Percentiles rank a stretch among this genome's conserved stretches.
Conservation (phyloP, 1,140 invertebrate species). For the Heliconius himera region DNA sequence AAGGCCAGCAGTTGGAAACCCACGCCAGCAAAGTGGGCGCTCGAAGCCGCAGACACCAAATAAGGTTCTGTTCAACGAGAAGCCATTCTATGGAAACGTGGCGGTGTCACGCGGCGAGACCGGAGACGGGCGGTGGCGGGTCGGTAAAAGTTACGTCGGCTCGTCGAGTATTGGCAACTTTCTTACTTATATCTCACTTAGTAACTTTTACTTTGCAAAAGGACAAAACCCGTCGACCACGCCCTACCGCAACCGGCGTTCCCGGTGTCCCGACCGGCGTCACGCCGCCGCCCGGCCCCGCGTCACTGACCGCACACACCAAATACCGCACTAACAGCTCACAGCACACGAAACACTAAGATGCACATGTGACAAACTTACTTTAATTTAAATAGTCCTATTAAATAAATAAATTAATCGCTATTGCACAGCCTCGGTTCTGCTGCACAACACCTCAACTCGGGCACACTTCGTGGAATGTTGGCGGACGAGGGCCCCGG, state of each 20-base stretch:
- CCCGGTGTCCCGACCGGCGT: constrained; percentile 60
- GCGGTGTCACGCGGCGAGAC: constrained; percentile 53
- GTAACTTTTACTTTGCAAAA: constrained; percentile 21
- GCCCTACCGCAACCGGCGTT: constrained; percentile 78
- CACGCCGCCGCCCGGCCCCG: constrained; percentile 50
- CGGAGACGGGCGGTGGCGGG: constrained; percentile 45
- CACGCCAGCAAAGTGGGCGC: constrained; percentile 66
- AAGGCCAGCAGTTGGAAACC: constrained; percentile 45
- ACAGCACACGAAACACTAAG: constrained; percentile 53
- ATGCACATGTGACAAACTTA: constrained; percentile 63
- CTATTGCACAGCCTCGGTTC: constrained; percentile 77
- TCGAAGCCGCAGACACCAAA: constrained; percentile 62
- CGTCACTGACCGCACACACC: constrained; percentile 74
- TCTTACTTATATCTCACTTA: constrained; percentile 13
- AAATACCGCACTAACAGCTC: constrained; percentile 59
- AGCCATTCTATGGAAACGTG: constrained; percentile 57
- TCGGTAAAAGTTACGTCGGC: constrained; percentile 52
- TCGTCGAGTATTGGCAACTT: background rate
- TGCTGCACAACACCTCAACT: constrained; percentile 76
- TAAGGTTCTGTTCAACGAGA: constrained; percentile 65
- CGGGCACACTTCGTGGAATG: constrained; percentile 79
- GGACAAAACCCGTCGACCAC: constrained; percentile 53
- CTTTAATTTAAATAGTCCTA: constrained; percentile 80
- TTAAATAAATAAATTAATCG: constrained; percentile 79
- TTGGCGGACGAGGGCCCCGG: constrained; percentile 63